Conservation (phyloP, 2,797 vertebrate species). For the Smutsia temminckii region DNA sequence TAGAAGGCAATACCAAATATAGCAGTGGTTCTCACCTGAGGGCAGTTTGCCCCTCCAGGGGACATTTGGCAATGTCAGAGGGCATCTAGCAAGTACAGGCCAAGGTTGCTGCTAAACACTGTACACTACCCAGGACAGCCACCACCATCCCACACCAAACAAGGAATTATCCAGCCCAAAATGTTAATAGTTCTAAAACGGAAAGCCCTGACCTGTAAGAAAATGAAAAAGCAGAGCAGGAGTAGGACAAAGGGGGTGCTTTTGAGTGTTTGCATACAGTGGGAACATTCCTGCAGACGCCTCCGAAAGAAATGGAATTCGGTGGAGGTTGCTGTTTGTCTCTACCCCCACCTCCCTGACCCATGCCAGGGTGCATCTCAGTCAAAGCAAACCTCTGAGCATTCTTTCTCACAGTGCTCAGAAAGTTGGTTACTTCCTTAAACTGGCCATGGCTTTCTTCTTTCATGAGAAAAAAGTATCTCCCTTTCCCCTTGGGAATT, state of each 20-base stretch:
- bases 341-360: not conserved
- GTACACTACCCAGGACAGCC: not conserved
- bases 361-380: not conserved
- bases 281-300: not conserved
- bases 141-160: not conserved
- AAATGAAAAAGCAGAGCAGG: not conserved
- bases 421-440: constrained; percentile 80
- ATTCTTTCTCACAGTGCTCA: constrained; percentile 77
- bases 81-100: not conserved
- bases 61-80: not conserved
- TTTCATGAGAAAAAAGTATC: constrained; percentile 85
- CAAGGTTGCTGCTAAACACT: not conserved
- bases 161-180: not conserved
- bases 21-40: not conserved
- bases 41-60: not conserved
- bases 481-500: constrained; percentile 80
- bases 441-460: constrained; percentile 82
- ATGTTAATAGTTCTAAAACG: no score
- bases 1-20: not conserved
- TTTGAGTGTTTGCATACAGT: not conserved
- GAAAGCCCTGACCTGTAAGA: not conserved
- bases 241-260: not conserved
- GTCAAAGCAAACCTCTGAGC: constrained; percentile 50
- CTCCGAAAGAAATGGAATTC: not conserved
- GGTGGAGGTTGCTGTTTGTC: not conserved